Conservation (phyloP, 2,888 invertebrate genomes). For the Erpobdella octoculata region DNA sequence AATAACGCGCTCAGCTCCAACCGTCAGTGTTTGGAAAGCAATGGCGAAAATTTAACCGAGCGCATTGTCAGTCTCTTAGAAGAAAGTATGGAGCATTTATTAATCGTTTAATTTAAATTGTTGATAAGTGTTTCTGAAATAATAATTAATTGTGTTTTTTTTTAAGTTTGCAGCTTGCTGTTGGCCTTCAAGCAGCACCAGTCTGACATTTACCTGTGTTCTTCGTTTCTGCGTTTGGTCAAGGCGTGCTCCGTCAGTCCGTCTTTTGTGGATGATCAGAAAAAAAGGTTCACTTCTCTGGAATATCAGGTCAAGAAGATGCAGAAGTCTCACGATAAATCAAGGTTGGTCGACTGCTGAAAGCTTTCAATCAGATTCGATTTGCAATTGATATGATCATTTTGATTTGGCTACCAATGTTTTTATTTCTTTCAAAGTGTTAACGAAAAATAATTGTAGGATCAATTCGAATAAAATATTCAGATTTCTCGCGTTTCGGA, state of each 20-base stretch:
- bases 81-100: not conserved
- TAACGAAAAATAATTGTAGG: not conserved
- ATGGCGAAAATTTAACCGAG: not conserved
- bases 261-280: conserved; percentile 60
- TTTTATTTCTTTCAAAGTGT: not conserved
- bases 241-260: not conserved
- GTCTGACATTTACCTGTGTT: not conserved
- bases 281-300: conserved; percentile 60
- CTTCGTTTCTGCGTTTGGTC: not conserved
- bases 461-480: not conserved
- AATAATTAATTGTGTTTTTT: not conserved
- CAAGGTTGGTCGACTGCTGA: not conserved
- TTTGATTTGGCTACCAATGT: too few relatives aligned
- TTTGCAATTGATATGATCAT: not conserved
- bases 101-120: not conserved
- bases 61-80: not conserved
- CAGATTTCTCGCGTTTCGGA: not conserved
- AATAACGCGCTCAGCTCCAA: too few relatives aligned
- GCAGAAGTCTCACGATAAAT: too few relatives aligned
- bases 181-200: conserved; percentile 6
- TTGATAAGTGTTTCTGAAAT: not conserved
- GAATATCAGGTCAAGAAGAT: conserved; percentile 55
- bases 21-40: not conserved
- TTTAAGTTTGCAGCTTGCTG: not conserved
- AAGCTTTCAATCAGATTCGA: not conserved